Conservation (phyloP, 2,113 vertebrate genomes). For the Dipodomys spectabilis region DNA sequence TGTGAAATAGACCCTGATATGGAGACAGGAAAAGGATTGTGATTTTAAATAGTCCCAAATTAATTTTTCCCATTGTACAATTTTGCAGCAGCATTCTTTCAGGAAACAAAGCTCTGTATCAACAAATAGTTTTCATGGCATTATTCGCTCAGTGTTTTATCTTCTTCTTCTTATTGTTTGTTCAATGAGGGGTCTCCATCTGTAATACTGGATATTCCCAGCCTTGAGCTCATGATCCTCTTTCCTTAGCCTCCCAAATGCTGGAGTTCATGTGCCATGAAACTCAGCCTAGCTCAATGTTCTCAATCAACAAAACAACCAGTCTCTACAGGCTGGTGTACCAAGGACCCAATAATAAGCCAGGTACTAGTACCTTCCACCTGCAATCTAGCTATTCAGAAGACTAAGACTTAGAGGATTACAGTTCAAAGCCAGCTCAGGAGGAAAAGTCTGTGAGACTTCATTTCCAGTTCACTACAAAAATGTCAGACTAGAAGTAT, state of each 20-base stretch:
- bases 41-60: background rate
- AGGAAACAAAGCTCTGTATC: background rate
- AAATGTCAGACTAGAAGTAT: no score
- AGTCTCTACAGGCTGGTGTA: background rate
- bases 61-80: background rate
- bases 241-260: no score
- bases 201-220: no score
- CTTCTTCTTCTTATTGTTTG: no score
- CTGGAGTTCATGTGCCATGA: no score
- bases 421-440: no score
- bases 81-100: background rate
- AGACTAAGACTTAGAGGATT: no score
- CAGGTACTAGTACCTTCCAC: no score
- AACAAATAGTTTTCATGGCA: background rate
- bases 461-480: background rate
- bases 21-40: background rate
- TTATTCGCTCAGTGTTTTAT: background rate
- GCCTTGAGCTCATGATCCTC: no score
- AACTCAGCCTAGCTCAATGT: background rate
- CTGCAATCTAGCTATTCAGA: no score
- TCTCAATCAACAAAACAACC: slow-evolving; percentile 15
- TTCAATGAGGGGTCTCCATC: no score
- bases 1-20: background rate
- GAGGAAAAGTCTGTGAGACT: background rate
- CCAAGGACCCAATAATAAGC: background rate